Percentiles rank a stretch among this genome's conserved stretches.
These are phyloP conservation scores for Falco columbarius DNA, from an alignment of 2,797 vertebrate species.

Conservation along the genomic window DNA sequence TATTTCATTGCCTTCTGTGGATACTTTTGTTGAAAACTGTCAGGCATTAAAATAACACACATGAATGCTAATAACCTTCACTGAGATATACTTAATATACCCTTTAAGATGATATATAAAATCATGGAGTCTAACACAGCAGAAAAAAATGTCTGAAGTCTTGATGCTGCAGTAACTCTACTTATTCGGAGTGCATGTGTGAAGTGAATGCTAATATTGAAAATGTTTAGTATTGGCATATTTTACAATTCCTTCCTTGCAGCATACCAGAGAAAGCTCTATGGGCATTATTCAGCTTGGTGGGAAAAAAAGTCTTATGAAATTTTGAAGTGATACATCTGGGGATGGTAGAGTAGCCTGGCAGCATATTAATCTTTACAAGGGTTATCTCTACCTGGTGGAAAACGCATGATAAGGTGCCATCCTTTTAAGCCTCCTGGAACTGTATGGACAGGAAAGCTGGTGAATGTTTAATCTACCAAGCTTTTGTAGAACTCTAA, in stretches of 20 bases:
- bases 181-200: background rate
- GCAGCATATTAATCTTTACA: constrained; percentile 41
- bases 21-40: background rate
- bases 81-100: background rate
- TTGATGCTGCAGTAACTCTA: background rate
- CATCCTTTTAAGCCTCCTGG: constrained; percentile 1
- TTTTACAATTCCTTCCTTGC: constrained; percentile 24
- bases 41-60: background rate
- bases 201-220: constrained; percentile 3
- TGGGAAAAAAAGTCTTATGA: background rate
- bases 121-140: background rate
- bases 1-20: background rate
- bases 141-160: constrained; percentile 14
- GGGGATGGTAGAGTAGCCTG: background rate
- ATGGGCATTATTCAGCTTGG: background rate
- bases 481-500: background rate
- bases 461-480: background rate
- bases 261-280: background rate
- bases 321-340: constrained; percentile 45
- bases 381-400: constrained; percentile 30
- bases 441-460: background rate
- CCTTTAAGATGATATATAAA: background rate
- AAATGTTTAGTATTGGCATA: background rate
- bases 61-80: background rate
- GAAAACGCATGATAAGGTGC: background rate